Conservation (phyloP, 1,140 invertebrate genomes). For the Chrysomallon squamiferum region DNA sequence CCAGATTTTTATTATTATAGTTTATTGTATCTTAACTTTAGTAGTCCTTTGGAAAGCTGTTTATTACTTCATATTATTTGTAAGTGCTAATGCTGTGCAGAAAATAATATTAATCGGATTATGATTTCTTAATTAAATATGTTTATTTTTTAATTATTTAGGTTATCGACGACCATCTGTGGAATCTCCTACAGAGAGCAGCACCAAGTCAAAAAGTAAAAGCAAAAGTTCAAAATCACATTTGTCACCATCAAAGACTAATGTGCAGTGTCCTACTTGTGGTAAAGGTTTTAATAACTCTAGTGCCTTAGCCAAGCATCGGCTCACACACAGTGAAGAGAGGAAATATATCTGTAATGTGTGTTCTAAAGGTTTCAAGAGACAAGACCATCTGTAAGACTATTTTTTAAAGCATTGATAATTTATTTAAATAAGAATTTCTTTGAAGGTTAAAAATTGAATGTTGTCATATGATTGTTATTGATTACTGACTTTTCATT, state of each 20-base stretch:
- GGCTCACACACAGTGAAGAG: conserved; percentile 97
- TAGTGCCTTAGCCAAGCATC: conserved; percentile 96
- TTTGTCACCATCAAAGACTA: conserved; percentile 36
- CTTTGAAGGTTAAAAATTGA: conserved; percentile 1
- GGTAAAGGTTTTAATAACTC: conserved; percentile 96
- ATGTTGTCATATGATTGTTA: neutral
- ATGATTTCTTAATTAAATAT: too few relatives aligned
- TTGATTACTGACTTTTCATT: too few relatives aligned
- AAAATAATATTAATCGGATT: too few relatives aligned
- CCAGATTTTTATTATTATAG: too few relatives aligned
- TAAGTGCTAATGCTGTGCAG: too few relatives aligned
- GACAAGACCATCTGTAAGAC: conserved; percentile 98
- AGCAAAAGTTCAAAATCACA: neutral
- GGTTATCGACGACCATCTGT: neutral
- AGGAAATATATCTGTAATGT: conserved; percentile 93
- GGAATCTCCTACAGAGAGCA: conserved; percentile 9
- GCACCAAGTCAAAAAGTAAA: conserved; percentile 1
- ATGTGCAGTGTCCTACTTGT: conserved; percentile 73
- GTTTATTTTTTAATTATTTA: too few relatives aligned
- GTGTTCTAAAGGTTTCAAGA: conserved; percentile 97
- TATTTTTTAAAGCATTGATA: neutral
- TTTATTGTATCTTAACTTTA: too few relatives aligned
- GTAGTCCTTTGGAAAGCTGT: too few relatives aligned
- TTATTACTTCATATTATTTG: too few relatives aligned
- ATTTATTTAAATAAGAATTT: neutral